phyloP scores from a whole-genome alignment of 2,888 invertebrate species.

The Odontocolon sp. region DNA sequence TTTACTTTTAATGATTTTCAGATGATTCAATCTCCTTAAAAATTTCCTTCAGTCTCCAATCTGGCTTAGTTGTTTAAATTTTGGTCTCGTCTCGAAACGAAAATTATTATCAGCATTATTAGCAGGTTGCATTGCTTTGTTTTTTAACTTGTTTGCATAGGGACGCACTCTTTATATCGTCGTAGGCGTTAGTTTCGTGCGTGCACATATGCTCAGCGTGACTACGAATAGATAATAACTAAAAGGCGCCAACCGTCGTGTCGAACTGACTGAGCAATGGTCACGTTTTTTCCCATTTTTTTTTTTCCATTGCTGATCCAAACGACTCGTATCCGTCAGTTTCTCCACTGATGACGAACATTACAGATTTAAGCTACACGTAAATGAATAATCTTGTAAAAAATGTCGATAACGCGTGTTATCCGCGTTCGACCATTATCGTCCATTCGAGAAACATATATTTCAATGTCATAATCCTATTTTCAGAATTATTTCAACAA shows the following conservation, averaged over 20 bases:
- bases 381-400: too few relatives aligned
- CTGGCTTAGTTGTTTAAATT: too few relatives aligned
- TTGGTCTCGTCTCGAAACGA: too few relatives aligned
- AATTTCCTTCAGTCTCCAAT: too few relatives aligned
- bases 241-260: slow-evolving; percentile 28
- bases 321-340: background rate
- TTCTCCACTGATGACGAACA: background rate
- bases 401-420: too few relatives aligned
- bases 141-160: background rate
- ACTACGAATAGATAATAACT: slow-evolving; percentile 59
- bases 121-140: background rate
- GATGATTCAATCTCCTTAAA: too few relatives aligned
- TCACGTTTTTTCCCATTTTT: slow-evolving; percentile 60
- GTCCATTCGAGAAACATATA: background rate
- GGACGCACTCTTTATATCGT: background rate
- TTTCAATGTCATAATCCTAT: background rate
- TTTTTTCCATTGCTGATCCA: background rate
- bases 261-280: slow-evolving; percentile 32
- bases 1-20: too few relatives aligned
- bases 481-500: background rate
- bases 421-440: too few relatives aligned
- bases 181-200: slow-evolving; percentile 55
- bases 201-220: slow-evolving; percentile 59
- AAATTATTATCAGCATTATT: too few relatives aligned
- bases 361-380: too few relatives aligned